phyloP scores from a whole-genome alignment of 2,888 invertebrate species.

The Sacculina carcini region DNA sequence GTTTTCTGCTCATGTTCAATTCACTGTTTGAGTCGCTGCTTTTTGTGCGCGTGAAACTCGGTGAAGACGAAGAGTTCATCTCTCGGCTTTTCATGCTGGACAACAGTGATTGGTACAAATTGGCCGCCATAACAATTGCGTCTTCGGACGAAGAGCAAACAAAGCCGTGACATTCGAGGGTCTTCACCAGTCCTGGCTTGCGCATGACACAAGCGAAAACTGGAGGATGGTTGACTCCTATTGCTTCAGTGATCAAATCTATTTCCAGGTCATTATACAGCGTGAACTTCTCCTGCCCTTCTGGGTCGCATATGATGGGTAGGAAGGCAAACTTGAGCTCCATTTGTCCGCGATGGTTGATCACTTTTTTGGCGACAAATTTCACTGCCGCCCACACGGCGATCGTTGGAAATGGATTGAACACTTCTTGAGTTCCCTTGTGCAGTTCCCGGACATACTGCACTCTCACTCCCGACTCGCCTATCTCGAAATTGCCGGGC shows the following conservation, averaged over 20 bases:
- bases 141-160: conserved; percentile 69
- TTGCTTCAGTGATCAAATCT: conserved; percentile 12
- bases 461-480: conserved; percentile 17
- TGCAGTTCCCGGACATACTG: conserved; percentile 12
- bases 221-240: conserved; percentile 34
- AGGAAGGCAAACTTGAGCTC: conserved; percentile 45
- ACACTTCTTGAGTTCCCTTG: conserved; percentile 17
- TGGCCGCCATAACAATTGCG: conserved; percentile 70
- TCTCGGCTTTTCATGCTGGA: conserved; percentile 31
- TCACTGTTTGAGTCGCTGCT: conserved; percentile 18
- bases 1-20: conserved; percentile 41
- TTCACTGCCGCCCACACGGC: conserved; percentile 81
- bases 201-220: conserved; percentile 76
- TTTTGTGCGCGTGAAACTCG: conserved; percentile 9
- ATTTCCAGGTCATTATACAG: conserved; percentile 13
- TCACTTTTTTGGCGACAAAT: conserved; percentile 30
- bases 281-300: conserved; percentile 13
- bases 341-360: conserved; percentile 8
- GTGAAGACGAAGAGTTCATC: too few species aligned
- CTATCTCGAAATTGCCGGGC: conserved; percentile 36
- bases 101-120: conserved; percentile 62
- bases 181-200: conserved; percentile 31
- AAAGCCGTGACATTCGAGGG: conserved; percentile 69
- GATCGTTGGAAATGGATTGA: conserved; percentile 66
- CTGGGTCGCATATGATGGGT: conserved; percentile 52